A percentile compares a stretch with the other conserved stretches of the same genome.
phyloP scores from a whole-genome alignment of 1,140 invertebrate species.

The Argopecten irradians region DNA sequence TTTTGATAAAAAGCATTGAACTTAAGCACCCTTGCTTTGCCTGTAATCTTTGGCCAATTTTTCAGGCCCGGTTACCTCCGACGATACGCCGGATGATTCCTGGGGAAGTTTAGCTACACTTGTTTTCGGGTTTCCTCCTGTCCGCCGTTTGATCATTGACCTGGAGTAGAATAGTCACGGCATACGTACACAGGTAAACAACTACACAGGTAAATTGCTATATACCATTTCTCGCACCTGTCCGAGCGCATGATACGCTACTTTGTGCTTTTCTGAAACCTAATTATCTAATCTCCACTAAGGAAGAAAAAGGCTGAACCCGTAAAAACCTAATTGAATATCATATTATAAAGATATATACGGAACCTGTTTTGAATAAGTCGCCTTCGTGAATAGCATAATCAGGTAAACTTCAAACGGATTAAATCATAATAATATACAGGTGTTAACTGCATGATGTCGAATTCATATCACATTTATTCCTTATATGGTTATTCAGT shows the following conservation, averaged over 20 bases:
- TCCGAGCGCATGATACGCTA: neutral
- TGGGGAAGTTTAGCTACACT: neutral
- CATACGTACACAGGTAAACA: conserved; percentile 21
- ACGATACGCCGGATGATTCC: neutral
- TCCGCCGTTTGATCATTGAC: neutral
- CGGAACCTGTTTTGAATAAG: neutral
- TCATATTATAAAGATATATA: neutral
- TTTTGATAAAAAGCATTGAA: conserved; percentile 12
- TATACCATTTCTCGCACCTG: conserved; percentile 7
- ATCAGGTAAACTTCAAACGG: neutral
- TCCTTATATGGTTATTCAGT: neutral
- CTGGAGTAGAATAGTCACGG: neutral
- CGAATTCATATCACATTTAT: neutral
- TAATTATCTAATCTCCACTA: conserved; percentile 19
- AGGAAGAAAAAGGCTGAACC: neutral
- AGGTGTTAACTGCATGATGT: neutral
- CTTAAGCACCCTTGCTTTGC: neutral
- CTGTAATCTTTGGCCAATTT: conserved; percentile 21
- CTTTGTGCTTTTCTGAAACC: neutral
- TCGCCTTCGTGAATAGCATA: neutral
- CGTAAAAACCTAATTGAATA: conserved; percentile 23
- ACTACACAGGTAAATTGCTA: neutral
- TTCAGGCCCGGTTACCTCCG: conserved; percentile 13
- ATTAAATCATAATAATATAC: neutral
- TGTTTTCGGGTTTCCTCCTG: neutral